Evolutionary conservation across 2,113 vertebrate species (phyloP).

Genomic region (Anthoscopus minutus): DNA sequence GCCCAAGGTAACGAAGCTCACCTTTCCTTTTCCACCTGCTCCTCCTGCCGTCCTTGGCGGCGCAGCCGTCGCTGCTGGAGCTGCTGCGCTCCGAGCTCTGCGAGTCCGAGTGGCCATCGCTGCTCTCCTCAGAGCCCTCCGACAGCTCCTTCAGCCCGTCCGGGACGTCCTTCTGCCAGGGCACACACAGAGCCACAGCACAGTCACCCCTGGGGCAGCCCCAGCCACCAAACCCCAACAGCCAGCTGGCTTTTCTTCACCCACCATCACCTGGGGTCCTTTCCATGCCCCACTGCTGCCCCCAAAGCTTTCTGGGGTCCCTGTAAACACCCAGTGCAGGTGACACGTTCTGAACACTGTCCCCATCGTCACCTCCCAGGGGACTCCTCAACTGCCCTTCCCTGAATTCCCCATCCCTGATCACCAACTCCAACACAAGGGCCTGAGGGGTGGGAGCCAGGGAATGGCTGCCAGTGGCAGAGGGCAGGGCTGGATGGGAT

Average conservation of each 20-base stretch:
- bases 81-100: constrained; percentile 79
- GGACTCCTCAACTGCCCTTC: background rate
- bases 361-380: fast-evolving
- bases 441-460: fast-evolving
- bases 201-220: background rate
- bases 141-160: constrained; percentile 87
- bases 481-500: background rate
- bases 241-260: fast-evolving
- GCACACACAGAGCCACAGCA: background rate
- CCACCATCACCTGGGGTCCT: fast-evolving
- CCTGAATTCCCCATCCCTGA: fast-evolving
- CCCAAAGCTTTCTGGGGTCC: fast-evolving
- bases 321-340: fast-evolving
- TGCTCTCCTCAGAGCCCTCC: constrained; percentile 87
- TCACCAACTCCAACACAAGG: fast-evolving
- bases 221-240: fast-evolving
- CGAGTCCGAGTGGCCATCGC: constrained; percentile 85
- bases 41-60: constrained; percentile 75
- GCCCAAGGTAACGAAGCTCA: too few relatives aligned
- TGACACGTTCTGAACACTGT: fast-evolving
- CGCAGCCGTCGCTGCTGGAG: constrained; percentile 68
- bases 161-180: constrained; percentile 84
- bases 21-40: constrained; percentile 92
- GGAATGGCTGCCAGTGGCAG: background rate
- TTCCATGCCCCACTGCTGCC: fast-evolving